Conservation (phyloP, 2,113 vertebrate species). For the Lucifuga dentata region DNA sequence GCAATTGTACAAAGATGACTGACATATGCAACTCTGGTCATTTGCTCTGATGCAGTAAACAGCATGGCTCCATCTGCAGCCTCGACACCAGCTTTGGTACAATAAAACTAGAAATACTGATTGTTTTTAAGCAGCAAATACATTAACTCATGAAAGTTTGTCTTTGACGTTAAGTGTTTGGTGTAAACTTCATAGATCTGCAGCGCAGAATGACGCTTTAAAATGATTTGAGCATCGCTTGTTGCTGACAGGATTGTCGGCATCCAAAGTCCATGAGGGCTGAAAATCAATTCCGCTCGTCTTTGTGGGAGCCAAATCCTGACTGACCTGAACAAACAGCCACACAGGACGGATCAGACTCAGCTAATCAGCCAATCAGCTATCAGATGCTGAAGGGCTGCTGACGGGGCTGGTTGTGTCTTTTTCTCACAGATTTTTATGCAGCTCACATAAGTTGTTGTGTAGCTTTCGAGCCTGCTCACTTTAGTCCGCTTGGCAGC, state of each 20-base stretch:
- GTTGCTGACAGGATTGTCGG: constrained; percentile 8
- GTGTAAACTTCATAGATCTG: constrained; percentile 27
- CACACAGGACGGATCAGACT: constrained; percentile 55
- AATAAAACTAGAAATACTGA: constrained; percentile 38
- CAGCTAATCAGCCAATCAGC: constrained; percentile 24
- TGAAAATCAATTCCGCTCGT: constrained; percentile 33
- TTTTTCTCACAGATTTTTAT: not conserved
- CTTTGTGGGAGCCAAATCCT: not conserved
- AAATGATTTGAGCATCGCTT: constrained; percentile 29
- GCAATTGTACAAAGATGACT: too few relatives aligned
- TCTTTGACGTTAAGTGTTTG: constrained; percentile 38
- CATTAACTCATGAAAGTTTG: constrained; percentile 36
- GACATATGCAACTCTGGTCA: constrained; percentile 30
- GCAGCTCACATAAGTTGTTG: not conserved
- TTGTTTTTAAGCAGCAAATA: constrained; percentile 40
- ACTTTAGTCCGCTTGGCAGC: not conserved
- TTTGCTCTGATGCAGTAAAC: constrained; percentile 22
- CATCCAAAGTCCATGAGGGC: constrained; percentile 30
- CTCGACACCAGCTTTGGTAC: constrained; percentile 61
- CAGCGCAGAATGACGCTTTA: constrained; percentile 30
- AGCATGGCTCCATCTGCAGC: constrained; percentile 5
- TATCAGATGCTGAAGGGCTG: constrained; percentile 9
- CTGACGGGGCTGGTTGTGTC: not conserved
- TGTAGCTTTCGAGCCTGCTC: constrained; percentile 19
- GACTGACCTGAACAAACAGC: constrained; percentile 29